These are phyloP conservation scores for Drosophila ogumai DNA, from an alignment of 1,140 invertebrate species.

Conservation along the genomic window DNA sequence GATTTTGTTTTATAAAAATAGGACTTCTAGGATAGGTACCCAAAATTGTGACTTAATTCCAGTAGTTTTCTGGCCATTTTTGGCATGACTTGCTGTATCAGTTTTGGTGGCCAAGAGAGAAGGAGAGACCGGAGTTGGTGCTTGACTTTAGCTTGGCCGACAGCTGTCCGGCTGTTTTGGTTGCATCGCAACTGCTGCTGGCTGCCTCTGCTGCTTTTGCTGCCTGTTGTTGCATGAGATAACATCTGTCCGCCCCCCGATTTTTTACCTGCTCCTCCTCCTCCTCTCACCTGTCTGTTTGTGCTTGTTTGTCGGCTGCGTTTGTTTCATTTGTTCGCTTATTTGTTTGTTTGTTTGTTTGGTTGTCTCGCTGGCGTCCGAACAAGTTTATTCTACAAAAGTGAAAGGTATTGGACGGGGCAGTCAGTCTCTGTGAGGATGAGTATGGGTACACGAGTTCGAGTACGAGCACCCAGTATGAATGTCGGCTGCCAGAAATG, in stretches of 20 bases:
- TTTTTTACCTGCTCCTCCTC: background rate
- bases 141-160: slow-evolving; percentile 42
- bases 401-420: slow-evolving; percentile 68
- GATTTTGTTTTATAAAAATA: background rate
- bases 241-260: slow-evolving; percentile 57
- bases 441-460: background rate
- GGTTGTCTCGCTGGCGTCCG: slow-evolving; percentile 30
- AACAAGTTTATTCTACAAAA: slow-evolving; percentile 82
- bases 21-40: background rate
- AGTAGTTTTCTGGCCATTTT: slow-evolving; percentile 20
- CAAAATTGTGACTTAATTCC: slow-evolving; percentile 7
- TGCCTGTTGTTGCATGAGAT: slow-evolving; percentile 63
- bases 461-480: slow-evolving; percentile 8
- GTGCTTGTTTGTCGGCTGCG: slow-evolving; percentile 41
- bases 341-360: slow-evolving; percentile 37
- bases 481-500: slow-evolving; percentile 48
- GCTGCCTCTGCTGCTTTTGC: slow-evolving; percentile 30
- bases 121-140: slow-evolving; percentile 12
- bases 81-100: slow-evolving; percentile 56
- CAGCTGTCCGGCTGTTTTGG: slow-evolving; percentile 67
- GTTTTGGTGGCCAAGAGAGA: background rate
- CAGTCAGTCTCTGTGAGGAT: slow-evolving; percentile 8
- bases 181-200: slow-evolving; percentile 36
- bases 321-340: slow-evolving; percentile 31
- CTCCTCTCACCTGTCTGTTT: slow-evolving; percentile 20